Base-by-base conservation (phyloP, 2,888 invertebrate genomes). In the Keiferia lycopersicella region DNA sequence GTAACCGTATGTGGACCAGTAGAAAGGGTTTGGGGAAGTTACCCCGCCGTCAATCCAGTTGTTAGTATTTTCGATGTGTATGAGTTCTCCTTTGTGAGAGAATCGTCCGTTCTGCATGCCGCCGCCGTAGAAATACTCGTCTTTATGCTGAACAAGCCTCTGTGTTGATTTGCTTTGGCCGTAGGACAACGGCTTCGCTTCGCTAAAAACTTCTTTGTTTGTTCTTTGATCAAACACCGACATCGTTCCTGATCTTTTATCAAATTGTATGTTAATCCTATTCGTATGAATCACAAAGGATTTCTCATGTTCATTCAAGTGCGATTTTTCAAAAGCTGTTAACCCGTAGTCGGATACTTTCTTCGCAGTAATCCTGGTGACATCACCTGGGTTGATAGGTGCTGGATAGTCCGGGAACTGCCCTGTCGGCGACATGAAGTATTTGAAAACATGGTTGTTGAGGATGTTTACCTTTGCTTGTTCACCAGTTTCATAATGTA, bases 91-190 rank as follows among this genome's bases (percentile, higher is more conserved):
- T 77, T 91, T 91, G 67, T 91, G 91, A 18, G 83, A 79, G 64
- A 90, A 91, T 70, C 86, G 80, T 3, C 91, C 91, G 68, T 91
- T 91, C 68, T 91, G 91, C 90, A 90, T 91, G 38, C 91, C 91
- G 26, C 91, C 91, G 22, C 91, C 91, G 64, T 84, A 91, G 71
- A 82, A 91, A 73, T 81, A 81, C 69, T 91, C 91, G 45, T 86
- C 75, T 57, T 75, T 56, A 41, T 73, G 65, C 71, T 88, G 87
- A 34, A 71, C 50, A 62, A 88, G 71, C 11, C 73, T 79, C 69
- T 91, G 90, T 51, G 67, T 82, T n/a, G 77, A 71, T 69, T 72
- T 68, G 38, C 68, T 67, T 66, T 81, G 70, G 38, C 66, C 66
- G 68, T 89, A 87, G 56, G 74, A 77, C 69, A 91, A 72, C 34